Evolutionary conservation across 2,113 vertebrate species (phyloP).

Genomic region (Zingel zingel): DNA sequence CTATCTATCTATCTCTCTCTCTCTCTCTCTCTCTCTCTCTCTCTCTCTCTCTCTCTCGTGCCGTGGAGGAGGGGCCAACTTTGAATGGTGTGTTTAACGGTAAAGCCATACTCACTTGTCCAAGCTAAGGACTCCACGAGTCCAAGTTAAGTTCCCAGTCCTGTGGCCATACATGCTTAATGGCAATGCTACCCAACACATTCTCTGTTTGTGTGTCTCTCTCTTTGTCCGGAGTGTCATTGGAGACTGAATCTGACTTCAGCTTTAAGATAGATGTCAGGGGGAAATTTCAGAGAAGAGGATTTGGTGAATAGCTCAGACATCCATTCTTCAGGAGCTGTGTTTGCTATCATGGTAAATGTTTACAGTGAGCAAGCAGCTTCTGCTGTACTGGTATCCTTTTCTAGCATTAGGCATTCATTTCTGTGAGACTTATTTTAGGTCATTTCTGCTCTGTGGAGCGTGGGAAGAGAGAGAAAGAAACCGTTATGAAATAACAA

Average conservation of each 20-base stretch:
- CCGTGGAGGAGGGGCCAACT: too few species aligned
- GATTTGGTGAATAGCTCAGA: slow-evolving; percentile 57
- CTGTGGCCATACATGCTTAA: slow-evolving; percentile 48
- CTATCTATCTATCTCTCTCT: too few species aligned
- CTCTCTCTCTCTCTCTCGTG: too few species aligned
- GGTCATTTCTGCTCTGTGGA: slow-evolving; percentile 22
- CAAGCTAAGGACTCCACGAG: neutral
- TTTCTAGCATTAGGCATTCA: slow-evolving; percentile 35
- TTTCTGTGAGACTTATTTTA: slow-evolving; percentile 39
- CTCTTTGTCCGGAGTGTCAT: slow-evolving; percentile 41
- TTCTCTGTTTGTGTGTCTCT: slow-evolving; percentile 8
- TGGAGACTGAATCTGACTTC: slow-evolving; percentile 53
- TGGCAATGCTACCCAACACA: slow-evolving; percentile 32
- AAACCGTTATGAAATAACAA: neutral
- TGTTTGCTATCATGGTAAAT: slow-evolving; percentile 24
- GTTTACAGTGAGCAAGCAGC: slow-evolving; percentile 47
- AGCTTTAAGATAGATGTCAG: slow-evolving; percentile 37
- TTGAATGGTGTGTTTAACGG: too few species aligned
- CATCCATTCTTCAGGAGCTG: slow-evolving; percentile 42
- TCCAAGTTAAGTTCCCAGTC: slow-evolving; percentile 36
- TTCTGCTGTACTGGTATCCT: slow-evolving; percentile 24
- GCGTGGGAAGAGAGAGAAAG: slow-evolving; percentile 11
- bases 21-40: too few species aligned
- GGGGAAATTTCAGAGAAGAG: slow-evolving; percentile 55
- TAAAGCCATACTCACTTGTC: too few species aligned